Conservation (phyloP, 2,113 vertebrate species). For the Progne subis region DNA sequence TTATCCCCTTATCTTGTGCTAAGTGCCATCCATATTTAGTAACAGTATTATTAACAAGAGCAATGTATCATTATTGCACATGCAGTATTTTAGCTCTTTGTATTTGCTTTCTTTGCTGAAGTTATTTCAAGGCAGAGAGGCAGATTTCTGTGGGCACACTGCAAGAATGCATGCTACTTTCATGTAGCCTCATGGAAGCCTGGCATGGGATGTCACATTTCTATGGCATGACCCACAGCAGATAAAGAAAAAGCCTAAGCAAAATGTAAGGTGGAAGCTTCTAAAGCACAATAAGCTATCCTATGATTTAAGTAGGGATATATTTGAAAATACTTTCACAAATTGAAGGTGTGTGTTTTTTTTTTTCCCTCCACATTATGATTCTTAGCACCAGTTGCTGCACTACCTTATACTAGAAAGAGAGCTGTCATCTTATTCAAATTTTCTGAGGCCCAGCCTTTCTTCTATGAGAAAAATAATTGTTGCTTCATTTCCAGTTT, state of each 20-base stretch:
- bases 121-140: not conserved
- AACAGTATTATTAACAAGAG: not conserved
- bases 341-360: too few relatives aligned
- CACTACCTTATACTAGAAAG: not conserved
- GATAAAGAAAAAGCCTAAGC: not conserved
- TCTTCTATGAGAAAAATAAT: not conserved
- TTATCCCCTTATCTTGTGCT: not conserved
- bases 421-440: not conserved
- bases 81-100: not conserved
- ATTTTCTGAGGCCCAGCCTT: not conserved
- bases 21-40: not conserved
- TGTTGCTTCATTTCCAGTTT: not conserved
- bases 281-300: not conserved
- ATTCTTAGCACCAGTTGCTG: not conserved
- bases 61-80: not conserved
- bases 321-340: not conserved
- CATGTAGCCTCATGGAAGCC: not conserved
- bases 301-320: not conserved
- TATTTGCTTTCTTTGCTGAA: not conserved
- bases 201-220: not conserved
- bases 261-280: not conserved
- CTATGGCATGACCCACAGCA: not conserved
- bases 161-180: not conserved
- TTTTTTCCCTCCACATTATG: not conserved
- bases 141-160: not conserved